Base-by-base conservation (phyloP, 2,113 vertebrate genomes). In the Percina caprodes region DNA sequence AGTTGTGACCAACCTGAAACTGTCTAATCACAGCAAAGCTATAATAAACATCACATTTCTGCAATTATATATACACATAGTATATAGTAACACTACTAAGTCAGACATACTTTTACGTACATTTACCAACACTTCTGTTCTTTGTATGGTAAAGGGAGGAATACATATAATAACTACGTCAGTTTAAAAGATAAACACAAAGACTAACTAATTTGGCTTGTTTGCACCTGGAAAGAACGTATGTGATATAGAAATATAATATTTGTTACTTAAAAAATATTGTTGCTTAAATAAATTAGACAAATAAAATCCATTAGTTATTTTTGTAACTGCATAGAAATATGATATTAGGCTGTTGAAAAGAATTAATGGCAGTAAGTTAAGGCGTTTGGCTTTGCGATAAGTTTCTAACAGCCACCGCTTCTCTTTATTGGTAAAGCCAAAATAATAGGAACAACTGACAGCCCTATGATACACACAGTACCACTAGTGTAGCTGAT, bases 321-420 rank as follows among this genome's bases (percentile, higher is more conserved):
- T 52, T 2, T 77, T 35, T 24, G 6, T 16, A 52, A 72, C 55
- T 85, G 89, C 89, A 89, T 90, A 90, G 84, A 86, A 69, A 75
- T 58, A 13, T 33, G 52, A 54, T 13, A 58, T 30, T 21, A 30
- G 48, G 54, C 35, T 24, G 52, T 30, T 48, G 35, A 33, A 56
- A 71, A 70, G 19, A 69, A 59, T 11, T 6, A 0, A 65, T 79
- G 54, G 78, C 77, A 83, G 85, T 77, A 35, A 42, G 30, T 91
- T 93, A 92, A 94, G 90, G 93, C 92, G 62, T 91, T 63, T 55
- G 85, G 83, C 67, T 60, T 61, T 30, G 39, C 13, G 0, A 62
- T n/a, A 19, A 2, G 24, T 46, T 55, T 24, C 26, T 56, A 52
- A 67, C 52, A 59, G 39, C 58, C 12, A 18, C 59, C 21, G 49